Evolutionary conservation across 23 tunicate species (phyloP), one percentile per base, ranked within the genome.

Genomic region (Trididemnum miniatum): DNA sequence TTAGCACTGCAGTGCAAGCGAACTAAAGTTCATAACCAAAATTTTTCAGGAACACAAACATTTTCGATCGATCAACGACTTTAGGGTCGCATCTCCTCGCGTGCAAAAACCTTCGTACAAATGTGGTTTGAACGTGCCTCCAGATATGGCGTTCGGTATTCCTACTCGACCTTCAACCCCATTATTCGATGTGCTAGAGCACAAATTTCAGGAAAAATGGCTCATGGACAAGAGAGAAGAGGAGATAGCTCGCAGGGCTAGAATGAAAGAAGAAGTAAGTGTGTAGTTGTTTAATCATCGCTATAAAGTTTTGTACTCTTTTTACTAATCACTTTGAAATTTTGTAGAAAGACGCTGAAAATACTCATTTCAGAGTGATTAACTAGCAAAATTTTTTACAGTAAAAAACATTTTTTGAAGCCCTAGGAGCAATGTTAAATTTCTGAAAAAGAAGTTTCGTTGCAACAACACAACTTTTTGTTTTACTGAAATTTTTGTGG

Each of bases 131-230:
- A 62, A 62, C 23, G 5, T 62, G 29, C 67, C 67, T 3, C 67
- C 67, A 12, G 67, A n/a, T 26, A 62, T 62, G 67, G n/a, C 67
- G 3, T 62, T 62, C n/a, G 67, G 67, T 4, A 62, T 62, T 62
- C 67, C 67, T 12, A 62, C 67, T 62, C 67, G 67, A 26, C 67
- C 67, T 24, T 62, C 67, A 4, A 62, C 67, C n/a, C 67, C 67
- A 3, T 12, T 62, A 26, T 62, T 62, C n/a, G 67, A 62, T 26
- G 67, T 62, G 4, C 23, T 62, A 4, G 67, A 62, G 29, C 67
- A 62, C n/a, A 62, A 62, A n/a, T 62, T 62, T n/a, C 23, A 62
- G n/a, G 67, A 62, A 62, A 62, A 62, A 62, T 62, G 67, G 67
- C 29, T 62, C 25, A 18, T 20, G 5, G 67, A 24, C 67, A 62